Evolutionary conservation across 2,113 vertebrate genomes (phyloP).

Genomic region (Eclectus roratus): DNA sequence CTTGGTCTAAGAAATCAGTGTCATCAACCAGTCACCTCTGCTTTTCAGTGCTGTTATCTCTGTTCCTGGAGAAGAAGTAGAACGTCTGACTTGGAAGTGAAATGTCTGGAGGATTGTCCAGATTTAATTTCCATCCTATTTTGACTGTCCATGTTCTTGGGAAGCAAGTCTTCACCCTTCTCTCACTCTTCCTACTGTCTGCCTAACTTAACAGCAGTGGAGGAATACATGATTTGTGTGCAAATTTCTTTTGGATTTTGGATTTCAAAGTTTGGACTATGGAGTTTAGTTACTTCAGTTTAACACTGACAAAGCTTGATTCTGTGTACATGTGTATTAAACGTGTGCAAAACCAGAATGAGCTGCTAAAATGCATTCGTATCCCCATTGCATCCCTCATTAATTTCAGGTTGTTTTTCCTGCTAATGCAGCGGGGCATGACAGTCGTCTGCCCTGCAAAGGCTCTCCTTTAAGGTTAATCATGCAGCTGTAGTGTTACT

Average conservation of each 20-base stretch:
- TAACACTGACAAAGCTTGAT: not conserved
- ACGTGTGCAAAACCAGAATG: not conserved
- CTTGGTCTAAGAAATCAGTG: not conserved
- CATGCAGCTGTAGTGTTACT: not conserved
- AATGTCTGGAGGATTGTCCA: not conserved
- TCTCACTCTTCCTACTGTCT: not conserved
- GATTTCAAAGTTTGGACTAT: not conserved
- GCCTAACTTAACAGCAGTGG: not conserved
- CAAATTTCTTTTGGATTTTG: not conserved
- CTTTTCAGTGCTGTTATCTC: not conserved
- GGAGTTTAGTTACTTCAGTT: not conserved
- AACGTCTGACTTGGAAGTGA: not conserved
- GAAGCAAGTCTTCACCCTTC: not conserved
- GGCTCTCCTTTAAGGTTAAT: not conserved
- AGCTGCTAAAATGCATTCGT: not conserved
- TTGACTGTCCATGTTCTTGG: not conserved
- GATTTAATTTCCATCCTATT: not conserved
- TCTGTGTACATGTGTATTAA: not conserved
- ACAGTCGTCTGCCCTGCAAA: not conserved
- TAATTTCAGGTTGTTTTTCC: not conserved
- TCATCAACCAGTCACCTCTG: not conserved
- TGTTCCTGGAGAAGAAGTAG: not conserved
- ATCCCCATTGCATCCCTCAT: not conserved
- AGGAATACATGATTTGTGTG: not conserved
- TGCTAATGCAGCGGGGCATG: fast-evolving